Evolutionary conservation across 2,113 vertebrate genomes (phyloP), one percentile per base, ranked within the genome.

Genomic region (Spea bombifrons): DNA sequence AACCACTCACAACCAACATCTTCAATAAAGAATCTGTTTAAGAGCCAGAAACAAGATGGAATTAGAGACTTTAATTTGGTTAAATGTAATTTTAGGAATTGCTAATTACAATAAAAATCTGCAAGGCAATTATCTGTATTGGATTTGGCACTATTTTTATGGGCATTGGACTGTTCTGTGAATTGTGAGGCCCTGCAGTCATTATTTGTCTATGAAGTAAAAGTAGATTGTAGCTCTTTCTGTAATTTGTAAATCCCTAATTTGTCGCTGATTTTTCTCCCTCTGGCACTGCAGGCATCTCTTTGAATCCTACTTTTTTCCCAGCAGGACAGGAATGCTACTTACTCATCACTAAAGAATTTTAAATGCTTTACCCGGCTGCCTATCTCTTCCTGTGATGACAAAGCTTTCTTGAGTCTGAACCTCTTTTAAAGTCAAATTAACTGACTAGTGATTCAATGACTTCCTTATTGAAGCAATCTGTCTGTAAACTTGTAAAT

Each of bases 91-190:
- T 88, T 87, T 83, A 82, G 89, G 90, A 89, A 91, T 88, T 88
- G 89, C 82, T 78, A 91, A 91, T 90, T 88, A 90, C 88, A 88
- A 83, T 90, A 71, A 68, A 88, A 90, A 90, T 91, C 89, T 89
- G 90, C 88, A 88, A 90, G 89, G 90, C 87, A 91, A 91, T 92
- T 91, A 90, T 82, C 43, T 73, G 89, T 91, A 90, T 87, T 90
- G 89, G 87, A 89, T 88, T 89, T 92, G 92, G 89, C 83, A 81
- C 77, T 85, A 75, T 81, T 92, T 71, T 5, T 83, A 88, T 89
- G 86, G 86, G 88, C 86, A 85, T 84, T 75, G 87, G 78, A 74
- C 71, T 84, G 87, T 88, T 86, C 88, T 81, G 89, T 86, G 73
- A 73, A 84, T 63, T 75, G 83, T 45, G 15, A 87, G 84, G 30